phyloP scores from a whole-genome alignment of 2,113 vertebrate genomes.

The Scopus umbretta region DNA sequence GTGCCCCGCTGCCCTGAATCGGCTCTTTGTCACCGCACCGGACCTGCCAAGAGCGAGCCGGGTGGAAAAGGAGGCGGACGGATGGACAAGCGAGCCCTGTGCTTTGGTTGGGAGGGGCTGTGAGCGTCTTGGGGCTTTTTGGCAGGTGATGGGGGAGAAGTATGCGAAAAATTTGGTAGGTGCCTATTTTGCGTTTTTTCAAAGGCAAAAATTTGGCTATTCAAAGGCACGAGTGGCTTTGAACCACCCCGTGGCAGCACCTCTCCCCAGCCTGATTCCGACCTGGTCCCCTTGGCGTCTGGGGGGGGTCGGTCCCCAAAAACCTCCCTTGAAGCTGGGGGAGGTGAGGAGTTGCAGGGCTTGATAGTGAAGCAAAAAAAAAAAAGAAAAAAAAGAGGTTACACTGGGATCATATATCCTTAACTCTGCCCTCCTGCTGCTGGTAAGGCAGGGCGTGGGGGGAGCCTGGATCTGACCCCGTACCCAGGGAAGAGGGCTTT shows the following conservation, averaged over 20 bases:
- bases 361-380: not conserved
- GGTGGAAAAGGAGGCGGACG: not conserved
- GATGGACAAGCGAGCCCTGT: not conserved
- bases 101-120: not conserved
- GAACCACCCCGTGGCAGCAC: not conserved
- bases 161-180: rapidly evolving
- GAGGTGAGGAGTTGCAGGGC: not conserved
- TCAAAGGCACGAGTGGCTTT: not conserved
- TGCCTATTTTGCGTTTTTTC: not conserved
- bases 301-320: rapidly evolving
- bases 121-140: not conserved
- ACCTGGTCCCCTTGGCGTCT: rapidly evolving
- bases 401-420: not conserved
- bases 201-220: not conserved
- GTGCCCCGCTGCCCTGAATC: not conserved
- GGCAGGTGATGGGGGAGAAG: not conserved
- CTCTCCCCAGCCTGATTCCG: not conserved
- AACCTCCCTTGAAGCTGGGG: not conserved
- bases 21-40: not conserved
- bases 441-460: not conserved
- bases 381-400: not conserved
- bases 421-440: not conserved
- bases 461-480: not conserved
- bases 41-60: not conserved
- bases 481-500: not conserved